A percentile compares a stretch with the other conserved stretches of the same genome.
These are phyloP conservation scores for Brenthis daphne DNA, from an alignment of 2,888 invertebrate species.

Conservation along the genomic window DNA sequence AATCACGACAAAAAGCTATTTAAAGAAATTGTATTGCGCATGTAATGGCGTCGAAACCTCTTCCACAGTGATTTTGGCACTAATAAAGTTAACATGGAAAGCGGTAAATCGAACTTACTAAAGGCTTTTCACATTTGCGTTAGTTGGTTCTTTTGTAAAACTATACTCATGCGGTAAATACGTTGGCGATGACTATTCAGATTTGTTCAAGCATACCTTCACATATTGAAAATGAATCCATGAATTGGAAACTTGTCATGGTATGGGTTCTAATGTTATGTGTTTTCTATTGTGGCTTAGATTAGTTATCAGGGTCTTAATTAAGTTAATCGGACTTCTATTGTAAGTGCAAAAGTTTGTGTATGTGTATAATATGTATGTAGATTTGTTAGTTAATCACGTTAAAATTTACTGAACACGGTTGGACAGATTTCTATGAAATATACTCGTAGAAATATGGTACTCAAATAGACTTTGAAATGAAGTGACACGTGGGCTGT, in stretches of 20 bases:
- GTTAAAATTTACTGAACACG: too few species aligned
- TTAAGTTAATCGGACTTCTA: too few species aligned
- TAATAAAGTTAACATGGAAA: slow-evolving; percentile 5
- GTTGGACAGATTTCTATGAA: too few species aligned
- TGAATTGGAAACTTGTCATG: not conserved
- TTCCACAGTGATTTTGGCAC: not conserved
- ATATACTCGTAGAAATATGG: too few species aligned
- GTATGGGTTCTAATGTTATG: not conserved
- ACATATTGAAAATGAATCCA: slow-evolving; percentile 1
- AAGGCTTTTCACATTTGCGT: not conserved
- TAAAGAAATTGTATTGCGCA: not conserved
- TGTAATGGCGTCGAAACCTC: not conserved
- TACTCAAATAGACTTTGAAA: too few species aligned
- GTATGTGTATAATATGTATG: too few species aligned
- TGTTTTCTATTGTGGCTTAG: not conserved
- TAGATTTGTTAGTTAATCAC: too few species aligned
- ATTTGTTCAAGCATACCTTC: slow-evolving; percentile 6
- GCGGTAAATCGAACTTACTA: slow-evolving; percentile 1
- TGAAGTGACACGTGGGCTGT: too few species aligned
- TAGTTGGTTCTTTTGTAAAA: slow-evolving; percentile 2
- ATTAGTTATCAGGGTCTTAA: too few species aligned
- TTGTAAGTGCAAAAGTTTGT: too few species aligned
- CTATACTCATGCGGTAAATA: not conserved
- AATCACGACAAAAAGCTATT: too few species aligned
- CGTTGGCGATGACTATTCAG: not conserved